A percentile compares a stretch with the other conserved stretches of the same genome.
phyloP scores from a whole-genome alignment of 2,113 vertebrate species.

The Bolborhynchus lineola region DNA sequence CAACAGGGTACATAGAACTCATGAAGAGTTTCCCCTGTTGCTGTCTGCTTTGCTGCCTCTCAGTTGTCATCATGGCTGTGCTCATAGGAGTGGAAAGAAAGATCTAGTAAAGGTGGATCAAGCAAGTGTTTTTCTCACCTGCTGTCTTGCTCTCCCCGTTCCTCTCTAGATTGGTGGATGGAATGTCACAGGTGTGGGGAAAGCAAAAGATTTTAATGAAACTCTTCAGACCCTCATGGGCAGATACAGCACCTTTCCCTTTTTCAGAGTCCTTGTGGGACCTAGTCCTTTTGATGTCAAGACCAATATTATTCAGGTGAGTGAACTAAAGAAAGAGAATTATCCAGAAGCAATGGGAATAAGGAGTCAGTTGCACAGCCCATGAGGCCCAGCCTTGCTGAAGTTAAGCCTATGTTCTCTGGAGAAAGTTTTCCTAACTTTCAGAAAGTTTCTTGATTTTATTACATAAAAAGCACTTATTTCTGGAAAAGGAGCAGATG shows the following conservation, averaged over 20 bases:
- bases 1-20: background rate
- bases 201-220: conserved; percentile 81
- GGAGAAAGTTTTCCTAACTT: background rate
- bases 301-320: conserved; percentile 72
- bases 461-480: background rate
- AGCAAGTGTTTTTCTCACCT: background rate
- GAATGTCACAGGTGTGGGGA: conserved; percentile 74
- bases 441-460: background rate
- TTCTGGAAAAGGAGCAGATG: background rate
- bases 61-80: background rate
- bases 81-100: background rate
- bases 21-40: background rate
- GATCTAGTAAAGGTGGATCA: background rate
- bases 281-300: conserved; percentile 69
- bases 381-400: background rate
- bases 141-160: background rate
- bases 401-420: background rate
- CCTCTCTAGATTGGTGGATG: conserved; percentile 84
- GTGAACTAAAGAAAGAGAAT: background rate
- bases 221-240: conserved; percentile 86
- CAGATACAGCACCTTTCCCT: conserved; percentile 86
- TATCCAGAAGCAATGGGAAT: background rate
- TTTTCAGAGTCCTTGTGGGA: conserved; percentile 84
- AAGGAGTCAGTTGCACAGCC: background rate
- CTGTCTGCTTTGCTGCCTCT: background rate